Base-by-base conservation (phyloP, 2,113 vertebrate genomes). In the Morone saxatilis region DNA sequence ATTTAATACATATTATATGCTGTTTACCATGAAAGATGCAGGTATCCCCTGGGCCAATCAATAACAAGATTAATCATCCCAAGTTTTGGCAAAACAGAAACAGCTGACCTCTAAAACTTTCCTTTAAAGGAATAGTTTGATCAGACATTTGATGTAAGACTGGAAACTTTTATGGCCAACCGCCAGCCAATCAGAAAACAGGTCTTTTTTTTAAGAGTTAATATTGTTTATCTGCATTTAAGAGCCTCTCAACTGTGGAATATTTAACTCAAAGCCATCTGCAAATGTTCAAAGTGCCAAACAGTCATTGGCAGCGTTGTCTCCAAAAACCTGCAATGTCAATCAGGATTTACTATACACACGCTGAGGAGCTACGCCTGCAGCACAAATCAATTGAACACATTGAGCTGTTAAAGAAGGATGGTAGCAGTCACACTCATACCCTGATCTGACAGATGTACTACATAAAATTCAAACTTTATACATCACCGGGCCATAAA, bases 301-400 rank as follows among this genome's bases (percentile, higher is more conserved):
- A 59, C 54, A 61, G 76, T 76, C 72, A 87, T 84, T 47, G 61
- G 60, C 59, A 17, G 31, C n/a, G 57, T 45, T 47, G 57, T 76
- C 78, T 38, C 9, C 79, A 53, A 47, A 75, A 82, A 68, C 43
- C 40, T 25, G 40, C 47, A 60, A 3, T 59, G 73, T 81, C 83
- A 79, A 73, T 90, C 59, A 76, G 20, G 69, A 57, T 51, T 60
- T 83, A 85, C 72, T 60, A n/a, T 38, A 1, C 41, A 9, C 31
- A 31, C 31, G 31, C 40, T 4, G 59, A 41, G 70, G 10, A 66
- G 51, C 87, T 62, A 76, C 3, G 76, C 88, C 79, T 59, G 83
- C 57, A 47, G 87, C 87, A 78, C 79, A 78, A 89, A 91, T 91
- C 84, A 85, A 79, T 87, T 4, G 31, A 80, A 47, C 71, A 81